phyloP scores from a whole-genome alignment of 2,113 vertebrate species.

The Acrocephalus arundinaceus region DNA sequence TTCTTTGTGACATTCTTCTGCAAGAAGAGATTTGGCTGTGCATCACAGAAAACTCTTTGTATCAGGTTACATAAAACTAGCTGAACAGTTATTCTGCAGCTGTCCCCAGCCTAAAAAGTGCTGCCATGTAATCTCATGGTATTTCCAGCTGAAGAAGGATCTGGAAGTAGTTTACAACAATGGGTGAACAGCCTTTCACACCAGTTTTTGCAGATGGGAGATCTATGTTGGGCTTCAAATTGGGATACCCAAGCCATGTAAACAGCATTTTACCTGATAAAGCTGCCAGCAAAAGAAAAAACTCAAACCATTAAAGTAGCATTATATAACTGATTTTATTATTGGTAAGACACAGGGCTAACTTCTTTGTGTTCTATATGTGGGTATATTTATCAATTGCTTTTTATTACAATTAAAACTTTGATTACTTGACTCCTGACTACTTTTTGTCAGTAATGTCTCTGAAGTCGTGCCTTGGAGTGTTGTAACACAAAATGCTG shows the following conservation, averaged over 20 bases:
- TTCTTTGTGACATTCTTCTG: not conserved
- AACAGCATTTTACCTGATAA: not conserved
- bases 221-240: not conserved
- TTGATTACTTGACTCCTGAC: not conserved
- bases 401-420: not conserved
- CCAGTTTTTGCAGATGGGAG: not conserved
- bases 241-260: not conserved
- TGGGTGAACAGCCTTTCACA: not conserved
- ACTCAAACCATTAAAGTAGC: rapidly evolving
- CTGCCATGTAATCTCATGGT: not conserved
- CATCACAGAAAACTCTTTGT: not conserved
- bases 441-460: not conserved
- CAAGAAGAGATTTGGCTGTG: not conserved
- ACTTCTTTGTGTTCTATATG: not conserved
- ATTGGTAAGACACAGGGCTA: not conserved
- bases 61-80: not conserved
- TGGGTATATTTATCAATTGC: not conserved
- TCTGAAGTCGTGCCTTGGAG: not conserved
- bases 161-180: not conserved
- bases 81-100: not conserved
- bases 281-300: not conserved
- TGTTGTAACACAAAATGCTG: not conserved
- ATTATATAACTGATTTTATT: not conserved
- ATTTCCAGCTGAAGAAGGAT: not conserved
- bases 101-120: not conserved